These are phyloP conservation scores for Turnix velox DNA, from an alignment of 2,113 vertebrate species.

Conservation along the genomic window DNA sequence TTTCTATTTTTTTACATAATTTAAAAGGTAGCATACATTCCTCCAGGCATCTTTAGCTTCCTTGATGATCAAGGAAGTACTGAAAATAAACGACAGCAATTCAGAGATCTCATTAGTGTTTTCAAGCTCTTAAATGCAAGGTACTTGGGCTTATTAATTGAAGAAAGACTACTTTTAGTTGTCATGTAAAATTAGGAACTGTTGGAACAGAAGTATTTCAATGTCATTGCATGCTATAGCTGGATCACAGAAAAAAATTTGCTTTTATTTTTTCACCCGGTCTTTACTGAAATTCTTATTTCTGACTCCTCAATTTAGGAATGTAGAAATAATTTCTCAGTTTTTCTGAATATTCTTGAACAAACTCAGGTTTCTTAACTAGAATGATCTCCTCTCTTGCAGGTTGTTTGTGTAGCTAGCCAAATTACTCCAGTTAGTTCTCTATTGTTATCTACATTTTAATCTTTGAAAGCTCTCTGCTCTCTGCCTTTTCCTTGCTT, in stretches of 20 bases:
- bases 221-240: background rate
- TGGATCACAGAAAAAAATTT: background rate
- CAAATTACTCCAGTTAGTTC: background rate
- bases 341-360: background rate
- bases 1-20: background rate
- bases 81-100: background rate
- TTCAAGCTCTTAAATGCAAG: background rate
- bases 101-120: background rate
- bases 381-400: background rate
- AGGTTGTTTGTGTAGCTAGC: background rate
- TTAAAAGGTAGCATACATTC: background rate
- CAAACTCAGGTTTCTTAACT: background rate
- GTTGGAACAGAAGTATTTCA: background rate
- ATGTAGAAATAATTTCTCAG: rapidly evolving
- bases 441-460: background rate
- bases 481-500: background rate
- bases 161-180: background rate
- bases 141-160: background rate
- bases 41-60: background rate
- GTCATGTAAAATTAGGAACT: background rate
- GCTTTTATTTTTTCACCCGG: background rate
- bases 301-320: background rate
- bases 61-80: background rate
- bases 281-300: background rate
- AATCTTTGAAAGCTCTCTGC: background rate